Percentiles rank a stretch among this genome's conserved stretches.
Conservation (phyloP, 2,797 vertebrate species). For the Monodelphis domestica region DNA sequence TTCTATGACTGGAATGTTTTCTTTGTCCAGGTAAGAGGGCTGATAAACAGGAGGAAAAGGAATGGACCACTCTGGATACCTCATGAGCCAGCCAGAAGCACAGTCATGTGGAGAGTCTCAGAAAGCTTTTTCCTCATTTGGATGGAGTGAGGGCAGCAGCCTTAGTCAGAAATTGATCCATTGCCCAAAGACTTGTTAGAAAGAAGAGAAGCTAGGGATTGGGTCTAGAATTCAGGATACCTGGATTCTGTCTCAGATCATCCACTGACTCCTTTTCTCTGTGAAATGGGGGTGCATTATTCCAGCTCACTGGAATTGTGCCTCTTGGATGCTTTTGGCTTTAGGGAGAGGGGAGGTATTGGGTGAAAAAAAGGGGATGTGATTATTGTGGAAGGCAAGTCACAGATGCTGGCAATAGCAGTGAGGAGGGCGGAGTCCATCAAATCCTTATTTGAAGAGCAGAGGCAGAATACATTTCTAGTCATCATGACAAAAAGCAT, state of each 20-base stretch:
- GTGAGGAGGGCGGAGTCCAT: neutral
- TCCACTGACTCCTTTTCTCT: neutral
- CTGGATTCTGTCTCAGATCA: neutral
- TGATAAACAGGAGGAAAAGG: constrained; percentile 35
- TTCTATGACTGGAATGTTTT: constrained; percentile 18
- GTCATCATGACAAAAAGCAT: neutral
- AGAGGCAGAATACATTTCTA: neutral
- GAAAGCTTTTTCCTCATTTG: neutral
- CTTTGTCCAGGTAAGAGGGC: constrained; percentile 5
- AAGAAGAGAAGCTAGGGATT: neutral
- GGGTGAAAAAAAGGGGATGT: neutral
- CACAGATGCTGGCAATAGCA: neutral
- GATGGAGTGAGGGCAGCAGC: neutral
- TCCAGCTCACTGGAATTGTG: neutral
- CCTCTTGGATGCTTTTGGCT: neutral
- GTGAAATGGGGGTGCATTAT: fast-evolving
- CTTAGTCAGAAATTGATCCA: neutral
- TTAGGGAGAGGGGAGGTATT: neutral
- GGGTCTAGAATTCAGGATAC: neutral
- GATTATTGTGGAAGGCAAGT: neutral
- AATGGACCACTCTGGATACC: neutral
- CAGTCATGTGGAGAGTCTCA: neutral
- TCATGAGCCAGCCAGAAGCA: neutral
- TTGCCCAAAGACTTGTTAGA: neutral
- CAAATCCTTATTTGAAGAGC: neutral